Base-by-base conservation (phyloP, 2,888 invertebrate genomes). In the Cosmia pyralina region DNA sequence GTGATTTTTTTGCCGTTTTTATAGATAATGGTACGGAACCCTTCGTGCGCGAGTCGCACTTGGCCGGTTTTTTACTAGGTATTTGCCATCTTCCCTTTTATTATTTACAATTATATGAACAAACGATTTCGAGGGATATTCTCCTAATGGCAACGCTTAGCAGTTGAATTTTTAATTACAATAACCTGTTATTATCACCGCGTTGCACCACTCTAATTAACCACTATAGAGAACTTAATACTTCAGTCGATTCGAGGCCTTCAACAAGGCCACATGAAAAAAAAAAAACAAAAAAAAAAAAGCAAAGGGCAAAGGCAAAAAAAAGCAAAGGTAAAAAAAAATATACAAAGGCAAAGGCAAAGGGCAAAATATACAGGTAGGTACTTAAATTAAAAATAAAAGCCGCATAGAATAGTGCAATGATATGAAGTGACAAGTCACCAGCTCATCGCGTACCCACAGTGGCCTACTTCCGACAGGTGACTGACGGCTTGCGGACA, bases 341-440 rank as follows among this genome's bases (percentile, higher is more conserved):
- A n/a, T n/a, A n/a, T n/a, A n/a, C n/a, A n/a, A n/a, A n/a, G n/a
- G n/a, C n/a, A n/a, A n/a, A n/a, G n/a, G n/a, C 34, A 67, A 34
- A 17, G 10, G 13, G 38, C 46, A 53, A 60, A 55, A 52, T 13
- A 48, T 52, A 67, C 22, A 69, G 55, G 34, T 64, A 48, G n/a
- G n/a, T n/a, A n/a, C n/a, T n/a, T n/a, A n/a, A 13, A 46, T n/a
- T 59, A 53, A 70, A 70, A 82, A 69, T 68, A 58, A 28, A 69
- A 58, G 64, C 11, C 53, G 44, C 62, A 53, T 59, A 79, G 59
- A 65, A 64, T 57, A 68, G 52, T 73, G 63, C 69, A 38, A 65
- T 76, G 69, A 76, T 73, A 75, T 58, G 69, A 59, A 72, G 69
- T 83, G 83, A 85, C 85, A 85, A 76, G 83, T 79, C 65, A 74